Conservation (phyloP, 2,888 invertebrate species). For the Arrhopalites spinosus region DNA sequence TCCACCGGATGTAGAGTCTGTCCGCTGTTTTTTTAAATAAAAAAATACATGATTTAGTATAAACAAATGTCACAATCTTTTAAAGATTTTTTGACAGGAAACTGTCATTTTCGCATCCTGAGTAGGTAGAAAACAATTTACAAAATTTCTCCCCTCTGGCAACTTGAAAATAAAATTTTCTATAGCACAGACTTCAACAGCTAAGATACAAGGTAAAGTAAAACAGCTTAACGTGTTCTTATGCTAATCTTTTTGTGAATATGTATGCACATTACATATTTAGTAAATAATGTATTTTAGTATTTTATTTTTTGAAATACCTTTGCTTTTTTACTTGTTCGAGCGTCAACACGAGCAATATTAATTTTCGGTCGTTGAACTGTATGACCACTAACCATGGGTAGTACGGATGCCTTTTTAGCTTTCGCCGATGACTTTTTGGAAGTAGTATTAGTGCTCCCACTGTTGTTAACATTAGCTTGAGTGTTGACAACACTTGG, state of each 20-base stretch:
- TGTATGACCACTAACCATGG: constrained; percentile 37
- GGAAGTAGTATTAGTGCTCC: not conserved
- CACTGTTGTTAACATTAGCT: not conserved
- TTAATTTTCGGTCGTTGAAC: constrained; percentile 31
- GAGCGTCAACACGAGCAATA: constrained; percentile 31
- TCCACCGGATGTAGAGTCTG: not conserved
- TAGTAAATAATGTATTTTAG: too few species aligned
- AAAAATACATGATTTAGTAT: too few species aligned
- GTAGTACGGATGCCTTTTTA: constrained; percentile 31
- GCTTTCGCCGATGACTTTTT: constrained; percentile 7
- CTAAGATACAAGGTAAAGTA: not conserved
- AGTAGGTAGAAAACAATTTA: constrained; percentile 12
- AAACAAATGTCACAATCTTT: too few species aligned
- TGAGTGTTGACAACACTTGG: not conserved
- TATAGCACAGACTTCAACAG: constrained; percentile 1
- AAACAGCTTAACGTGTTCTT: not conserved
- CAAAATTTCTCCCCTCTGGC: constrained; percentile 24
- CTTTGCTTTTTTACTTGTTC: constrained; percentile 25
- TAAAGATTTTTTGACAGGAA: too few species aligned
- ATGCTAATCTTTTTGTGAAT: too few species aligned
- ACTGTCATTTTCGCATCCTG: constrained; percentile 27
- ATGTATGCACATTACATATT: too few species aligned
- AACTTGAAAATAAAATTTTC: constrained; percentile 13
- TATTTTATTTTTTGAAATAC: too few species aligned
- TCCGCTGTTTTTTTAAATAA: not conserved